These are phyloP conservation scores for Vidua macroura DNA, from an alignment of 2,113 vertebrate genomes.

Conservation along the genomic window DNA sequence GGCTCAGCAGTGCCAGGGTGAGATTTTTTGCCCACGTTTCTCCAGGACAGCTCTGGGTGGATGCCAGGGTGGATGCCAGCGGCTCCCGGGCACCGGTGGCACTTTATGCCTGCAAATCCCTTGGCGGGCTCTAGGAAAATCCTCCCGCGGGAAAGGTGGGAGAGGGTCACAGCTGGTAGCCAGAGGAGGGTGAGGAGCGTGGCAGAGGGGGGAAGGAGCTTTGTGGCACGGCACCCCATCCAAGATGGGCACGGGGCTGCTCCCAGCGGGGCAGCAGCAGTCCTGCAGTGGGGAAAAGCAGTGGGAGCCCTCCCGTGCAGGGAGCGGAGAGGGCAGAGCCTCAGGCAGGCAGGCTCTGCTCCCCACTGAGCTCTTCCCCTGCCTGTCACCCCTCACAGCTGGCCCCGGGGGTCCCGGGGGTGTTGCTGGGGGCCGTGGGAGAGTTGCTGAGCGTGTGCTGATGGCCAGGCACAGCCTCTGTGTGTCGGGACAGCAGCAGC, in stretches of 20 bases:
- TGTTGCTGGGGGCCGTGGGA: conserved; percentile 42
- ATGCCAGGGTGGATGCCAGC: conserved; percentile 38
- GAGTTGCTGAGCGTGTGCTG: neutral
- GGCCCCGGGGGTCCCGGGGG: neutral
- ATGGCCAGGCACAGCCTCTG: neutral
- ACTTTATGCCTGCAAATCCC: neutral
- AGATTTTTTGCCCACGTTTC: neutral
- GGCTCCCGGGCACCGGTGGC: neutral
- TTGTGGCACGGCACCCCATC: neutral
- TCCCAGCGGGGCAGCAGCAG: neutral
- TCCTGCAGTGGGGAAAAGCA: neutral
- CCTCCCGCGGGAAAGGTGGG: neutral
- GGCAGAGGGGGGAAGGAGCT: neutral
- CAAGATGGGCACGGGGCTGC: neutral
- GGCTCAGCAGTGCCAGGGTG: neutral
- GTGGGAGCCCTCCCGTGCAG: neutral
- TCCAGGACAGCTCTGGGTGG: neutral
- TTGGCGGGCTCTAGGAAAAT: neutral
- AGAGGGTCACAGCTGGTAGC: neutral
- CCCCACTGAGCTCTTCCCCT: neutral
- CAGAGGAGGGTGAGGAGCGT: neutral
- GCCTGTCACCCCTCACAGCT: neutral
- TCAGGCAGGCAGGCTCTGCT: neutral
- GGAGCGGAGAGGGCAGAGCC: neutral
- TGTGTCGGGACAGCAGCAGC: neutral